These are phyloP conservation scores for Holacanthella duospinosa DNA, from an alignment of 2,888 invertebrate genomes.

Conservation along the genomic window DNA sequence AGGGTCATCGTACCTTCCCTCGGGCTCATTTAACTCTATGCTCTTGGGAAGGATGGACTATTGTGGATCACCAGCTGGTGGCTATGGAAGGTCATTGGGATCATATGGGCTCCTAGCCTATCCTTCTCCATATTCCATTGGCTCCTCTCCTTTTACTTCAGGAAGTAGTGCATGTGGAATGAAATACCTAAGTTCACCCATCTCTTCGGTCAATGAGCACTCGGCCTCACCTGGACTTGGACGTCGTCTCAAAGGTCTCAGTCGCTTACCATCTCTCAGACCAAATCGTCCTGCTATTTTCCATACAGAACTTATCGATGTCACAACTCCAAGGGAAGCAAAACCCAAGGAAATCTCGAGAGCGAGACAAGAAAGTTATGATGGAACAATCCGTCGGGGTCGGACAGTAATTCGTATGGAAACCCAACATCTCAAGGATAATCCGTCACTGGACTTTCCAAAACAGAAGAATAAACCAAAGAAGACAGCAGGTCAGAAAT, in stretches of 20 bases:
- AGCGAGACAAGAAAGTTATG: constrained; percentile 41
- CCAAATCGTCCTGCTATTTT: constrained; percentile 11
- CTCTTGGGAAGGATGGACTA: constrained; percentile 17
- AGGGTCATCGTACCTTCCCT: constrained; percentile 9
- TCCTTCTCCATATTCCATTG: constrained; percentile 4
- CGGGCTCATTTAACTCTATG: constrained; percentile 10
- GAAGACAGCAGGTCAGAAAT: constrained; percentile 60
- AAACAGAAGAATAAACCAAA: constrained; percentile 43
- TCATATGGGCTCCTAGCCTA: too few species aligned
- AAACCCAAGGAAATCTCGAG: constrained; percentile 28
- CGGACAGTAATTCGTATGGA: constrained; percentile 63
- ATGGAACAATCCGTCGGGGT: constrained; percentile 58
- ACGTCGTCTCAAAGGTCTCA: constrained; percentile 12
- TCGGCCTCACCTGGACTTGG: constrained; percentile 7
- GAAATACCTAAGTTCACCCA: constrained; percentile 13
- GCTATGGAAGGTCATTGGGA: constrained; percentile 7
- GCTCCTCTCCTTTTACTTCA: constrained; percentile 10
- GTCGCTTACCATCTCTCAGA: background rate
- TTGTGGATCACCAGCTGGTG: constrained; percentile 5
- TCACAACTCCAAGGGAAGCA: constrained; percentile 48
- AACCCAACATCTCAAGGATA: constrained; percentile 43
- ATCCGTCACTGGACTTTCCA: constrained; percentile 24
- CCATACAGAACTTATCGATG: constrained; percentile 69
- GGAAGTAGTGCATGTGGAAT: constrained; percentile 15
- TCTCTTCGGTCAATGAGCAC: constrained; percentile 15